Evolutionary conservation across 2,888 invertebrate species (phyloP), one percentile per base, ranked within the genome.

Genomic region (Thecophora atra): DNA sequence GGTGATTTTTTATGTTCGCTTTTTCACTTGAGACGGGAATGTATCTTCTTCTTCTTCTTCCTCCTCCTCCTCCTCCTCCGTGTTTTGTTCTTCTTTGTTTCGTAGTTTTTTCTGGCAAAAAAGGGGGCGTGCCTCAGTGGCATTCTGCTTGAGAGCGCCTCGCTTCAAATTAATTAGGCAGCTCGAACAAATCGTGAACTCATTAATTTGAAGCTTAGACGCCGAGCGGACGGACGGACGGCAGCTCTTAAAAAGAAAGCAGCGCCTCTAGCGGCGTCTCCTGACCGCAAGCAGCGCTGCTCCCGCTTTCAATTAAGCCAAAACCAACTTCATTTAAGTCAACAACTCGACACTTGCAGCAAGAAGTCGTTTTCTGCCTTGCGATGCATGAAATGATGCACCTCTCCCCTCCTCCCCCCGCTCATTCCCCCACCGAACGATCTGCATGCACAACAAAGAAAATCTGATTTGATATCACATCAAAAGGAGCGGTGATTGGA

Each of bases 371-470:
- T 70, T 63, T 70, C 19, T 70, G 70, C 70, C 63, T 70, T 62
- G 37, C 70, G 51, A 70, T 70, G 70, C 70, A 52, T 70, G 70
- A 70, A 70, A 70, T 70, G 3, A 44, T 47, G n/a, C 3, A 37
- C 37, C n/a, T 44, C 26, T 60, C 30, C 26, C 6, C n/a, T n/a
- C 13, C 30, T 24, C 13, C 26, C 28, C 42, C 44, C n/a, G 17
- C 26, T 7, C 24, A 8, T 56, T 11, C 1, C 13, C 13, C 26
- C 21, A 24, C 24, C n/a, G 56, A 58, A 4, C 4, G 24, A 26
- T 5, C 26, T 24, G 58, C 58, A 58, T 4, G 28, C 21, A 17
- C 58, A 58, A 28, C 58, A 58, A 28, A 58, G 4, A 44, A 47
- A n/a, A 70, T 28, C 52, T 51, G 44, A 68, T 58, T 24, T 44